Percentiles rank a stretch among this genome's conserved stretches.
Evolutionary conservation across 2,888 invertebrate genomes (phyloP).

Genomic region (Miltochrista miniata): DNA sequence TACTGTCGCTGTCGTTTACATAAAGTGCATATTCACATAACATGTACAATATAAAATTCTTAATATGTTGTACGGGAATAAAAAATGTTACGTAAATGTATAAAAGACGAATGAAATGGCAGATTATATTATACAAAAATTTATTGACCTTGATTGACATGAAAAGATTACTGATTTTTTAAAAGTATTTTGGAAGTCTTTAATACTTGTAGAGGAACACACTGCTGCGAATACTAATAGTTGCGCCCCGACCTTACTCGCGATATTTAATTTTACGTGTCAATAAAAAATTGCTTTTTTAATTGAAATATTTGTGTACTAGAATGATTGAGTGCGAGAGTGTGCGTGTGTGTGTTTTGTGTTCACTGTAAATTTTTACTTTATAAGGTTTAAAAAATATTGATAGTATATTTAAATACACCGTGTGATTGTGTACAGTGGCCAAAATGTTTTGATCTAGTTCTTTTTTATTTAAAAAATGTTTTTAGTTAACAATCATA

Average conservation of each 20-base stretch:
- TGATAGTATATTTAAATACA: conserved; percentile 32
- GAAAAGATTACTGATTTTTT: too few relatives aligned
- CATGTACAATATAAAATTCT: too few relatives aligned
- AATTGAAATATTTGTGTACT: conserved; percentile 21
- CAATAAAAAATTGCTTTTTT: conserved; percentile 5
- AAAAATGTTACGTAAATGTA: too few relatives aligned
- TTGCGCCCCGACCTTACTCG: too few relatives aligned
- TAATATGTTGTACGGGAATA: too few relatives aligned
- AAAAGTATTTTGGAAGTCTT: too few relatives aligned
- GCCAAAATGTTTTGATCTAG: conserved; percentile 18
- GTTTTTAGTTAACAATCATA: conserved; percentile 20
- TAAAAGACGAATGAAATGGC: conserved; percentile 13
- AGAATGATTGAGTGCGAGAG: conserved; percentile 46
- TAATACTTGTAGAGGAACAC: too few relatives aligned
- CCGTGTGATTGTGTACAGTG: conserved; percentile 26
- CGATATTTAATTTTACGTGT: too few relatives aligned
- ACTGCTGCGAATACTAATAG: too few relatives aligned
- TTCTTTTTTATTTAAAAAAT: conserved; percentile 19
- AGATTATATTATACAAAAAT: conserved; percentile 10
- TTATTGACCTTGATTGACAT: too few relatives aligned
- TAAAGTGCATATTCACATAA: too few relatives aligned
- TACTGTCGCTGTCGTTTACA: too few relatives aligned
- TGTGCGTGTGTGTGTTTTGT: conserved; percentile 25
- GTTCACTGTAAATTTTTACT: conserved; percentile 62
- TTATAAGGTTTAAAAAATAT: conserved; percentile 60